phyloP scores from a whole-genome alignment of 2,797 vertebrate genomes.

The Chloroceryle inda region DNA sequence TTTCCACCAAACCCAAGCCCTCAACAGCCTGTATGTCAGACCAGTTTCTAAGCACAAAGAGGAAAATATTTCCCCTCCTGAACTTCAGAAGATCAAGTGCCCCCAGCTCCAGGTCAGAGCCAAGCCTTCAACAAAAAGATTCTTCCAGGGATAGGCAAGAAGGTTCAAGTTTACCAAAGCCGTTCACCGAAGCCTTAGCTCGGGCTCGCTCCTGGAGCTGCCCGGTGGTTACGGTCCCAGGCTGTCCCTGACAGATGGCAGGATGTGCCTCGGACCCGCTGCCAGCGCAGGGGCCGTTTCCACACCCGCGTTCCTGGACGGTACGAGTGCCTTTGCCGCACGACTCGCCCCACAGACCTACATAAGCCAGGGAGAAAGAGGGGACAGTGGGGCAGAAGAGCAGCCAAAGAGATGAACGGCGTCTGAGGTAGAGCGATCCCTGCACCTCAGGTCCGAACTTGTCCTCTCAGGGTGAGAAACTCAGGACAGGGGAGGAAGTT shows the following conservation, averaged over 20 bases:
- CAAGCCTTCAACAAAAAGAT: not conserved
- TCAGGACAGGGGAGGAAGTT: fast-evolving
- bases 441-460: not conserved
- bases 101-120: not conserved
- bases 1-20: not conserved
- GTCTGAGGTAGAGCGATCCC: not conserved
- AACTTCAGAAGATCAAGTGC: not conserved
- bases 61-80: not conserved
- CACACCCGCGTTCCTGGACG: not conserved
- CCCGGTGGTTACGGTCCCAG: not conserved
- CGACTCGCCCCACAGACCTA: not conserved
- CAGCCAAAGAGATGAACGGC: not conserved
- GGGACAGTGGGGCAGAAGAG: not conserved
- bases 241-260: not conserved
- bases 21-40: not conserved
- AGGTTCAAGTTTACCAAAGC: not conserved
- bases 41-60: not conserved
- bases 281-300: not conserved
- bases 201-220: not conserved
- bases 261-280: not conserved
- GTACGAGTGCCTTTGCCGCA: fast-evolving
- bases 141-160: not conserved
- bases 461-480: not conserved
- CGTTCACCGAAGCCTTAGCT: not conserved
- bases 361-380: not conserved